Base-by-base conservation (phyloP, 1,140 invertebrate species). In the Drosophila arizonae region DNA sequence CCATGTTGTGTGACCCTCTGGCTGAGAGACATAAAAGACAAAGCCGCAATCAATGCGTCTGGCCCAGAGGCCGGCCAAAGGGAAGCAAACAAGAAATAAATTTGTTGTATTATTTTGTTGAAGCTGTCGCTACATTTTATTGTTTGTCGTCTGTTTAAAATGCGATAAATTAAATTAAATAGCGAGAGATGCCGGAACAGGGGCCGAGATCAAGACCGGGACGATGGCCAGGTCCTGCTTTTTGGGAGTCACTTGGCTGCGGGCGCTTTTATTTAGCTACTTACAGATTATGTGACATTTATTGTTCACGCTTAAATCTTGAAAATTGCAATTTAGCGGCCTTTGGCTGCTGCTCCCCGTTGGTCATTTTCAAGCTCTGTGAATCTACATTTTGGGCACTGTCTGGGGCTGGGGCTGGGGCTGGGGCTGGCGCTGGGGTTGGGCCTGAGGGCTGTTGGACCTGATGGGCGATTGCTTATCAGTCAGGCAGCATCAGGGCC, bases 81-180 rank as follows among this genome's bases (percentile, higher is more conserved):
- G 72, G 70, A 82, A 88, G 84, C 84, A 87, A 88, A 88, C 84
- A 87, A 72, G 73, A 72, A 78, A 88, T 87, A 88, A 88, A 88
- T 88, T 80, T 79, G 72, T 76, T 79, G 61, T 76, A 66, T 87
- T 77, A 66, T 68, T 71, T 61, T 39, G 30, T 63, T 62, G 39
- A 52, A 46, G 51, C 51, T 72, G 45, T 52, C 64, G 45, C 28
- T 60, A 66, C 57, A 46, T n/a, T 78, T 76, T 78, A 81, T 87
- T 87, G 82, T 81, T 79, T 72, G 81, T 69, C 85, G 69, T 69
- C 81, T 87, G 82, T 81, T 87, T 87, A 87, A 87, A 87, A 87
- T 87, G 82, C 82, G 84, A 87, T 87, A 87, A 87, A 87, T 87
- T 88, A 87, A 82, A 87, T 87, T 87, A 87, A 87, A 88, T 81